phyloP scores from a whole-genome alignment of 2,888 invertebrate genomes.

The Nomada flava region DNA sequence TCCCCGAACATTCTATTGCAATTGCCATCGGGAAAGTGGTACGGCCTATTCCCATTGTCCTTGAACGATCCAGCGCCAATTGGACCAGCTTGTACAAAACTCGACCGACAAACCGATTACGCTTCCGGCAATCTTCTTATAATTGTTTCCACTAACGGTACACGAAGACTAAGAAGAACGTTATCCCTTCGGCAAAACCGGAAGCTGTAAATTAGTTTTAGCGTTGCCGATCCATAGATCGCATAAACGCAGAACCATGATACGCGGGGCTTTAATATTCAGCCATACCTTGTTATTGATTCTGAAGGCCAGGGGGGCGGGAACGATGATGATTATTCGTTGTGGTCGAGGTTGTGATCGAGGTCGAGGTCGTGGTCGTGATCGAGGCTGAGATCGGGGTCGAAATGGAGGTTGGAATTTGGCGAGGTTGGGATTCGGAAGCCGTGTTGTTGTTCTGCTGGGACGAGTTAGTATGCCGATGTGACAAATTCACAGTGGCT shows the following conservation, averaged over 20 bases:
- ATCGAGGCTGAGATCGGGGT: conserved; percentile 67
- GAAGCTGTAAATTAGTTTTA: no score
- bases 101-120: no score
- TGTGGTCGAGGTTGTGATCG: conserved; percentile 74
- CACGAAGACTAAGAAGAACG: no score
- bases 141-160: no score
- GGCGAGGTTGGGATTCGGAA: conserved; percentile 62
- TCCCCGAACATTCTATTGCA: no score
- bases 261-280: conserved; percentile 50
- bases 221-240: no score
- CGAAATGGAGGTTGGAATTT: conserved; percentile 54
- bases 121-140: no score
- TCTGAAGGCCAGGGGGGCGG: conserved; percentile 76
- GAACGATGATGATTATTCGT: conserved; percentile 73
- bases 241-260: conserved; percentile 11
- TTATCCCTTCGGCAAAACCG: no score
- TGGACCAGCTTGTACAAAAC: no score
- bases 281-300: conserved; percentile 79
- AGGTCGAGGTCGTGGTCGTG: conserved; percentile 69
- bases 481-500: conserved; percentile 53
- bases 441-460: conserved; percentile 64
- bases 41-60: no score
- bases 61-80: no score
- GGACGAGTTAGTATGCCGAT: conserved; percentile 68
- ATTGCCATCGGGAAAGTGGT: no score